Evolutionary conservation across 2,113 vertebrate genomes (phyloP).

Genomic region (Ornithorhynchus anatinus): DNA sequence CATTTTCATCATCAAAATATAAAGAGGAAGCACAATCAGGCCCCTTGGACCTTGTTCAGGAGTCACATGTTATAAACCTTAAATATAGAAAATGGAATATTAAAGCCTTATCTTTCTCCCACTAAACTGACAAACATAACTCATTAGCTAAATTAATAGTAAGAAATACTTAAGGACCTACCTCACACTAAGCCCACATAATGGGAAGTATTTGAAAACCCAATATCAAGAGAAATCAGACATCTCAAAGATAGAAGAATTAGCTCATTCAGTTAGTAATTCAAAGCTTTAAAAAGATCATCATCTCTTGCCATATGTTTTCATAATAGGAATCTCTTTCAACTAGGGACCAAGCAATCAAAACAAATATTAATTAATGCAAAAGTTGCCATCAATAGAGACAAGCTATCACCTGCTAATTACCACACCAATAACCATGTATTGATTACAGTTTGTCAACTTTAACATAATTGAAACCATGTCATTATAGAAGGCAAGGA

Average conservation of each 20-base stretch:
- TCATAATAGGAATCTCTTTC: not conserved
- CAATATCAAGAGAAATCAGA: constrained; percentile 9
- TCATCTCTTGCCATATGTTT: not conserved
- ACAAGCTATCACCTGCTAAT: constrained; percentile 66
- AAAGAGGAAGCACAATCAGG: not conserved
- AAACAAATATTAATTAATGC: constrained; percentile 58
- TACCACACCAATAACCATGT: constrained; percentile 71
- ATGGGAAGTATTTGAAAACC: not conserved
- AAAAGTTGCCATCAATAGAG: constrained; percentile 56
- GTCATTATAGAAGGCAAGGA: constrained; percentile 13
- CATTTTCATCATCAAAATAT: too few relatives aligned
- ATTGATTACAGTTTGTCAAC: constrained; percentile 72
- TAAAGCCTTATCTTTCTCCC: not conserved
- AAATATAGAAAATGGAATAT: too few relatives aligned
- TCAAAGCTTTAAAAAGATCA: constrained; percentile 1
- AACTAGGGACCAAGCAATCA: constrained; percentile 42
- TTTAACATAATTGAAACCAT: constrained; percentile 63
- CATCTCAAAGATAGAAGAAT: not conserved
- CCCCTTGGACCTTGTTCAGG: not conserved
- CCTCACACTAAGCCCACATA: not conserved
- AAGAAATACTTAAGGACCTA: not conserved
- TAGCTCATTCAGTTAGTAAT: not conserved
- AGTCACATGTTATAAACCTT: not conserved
- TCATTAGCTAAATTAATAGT: constrained; percentile 1
- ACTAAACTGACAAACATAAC: not conserved